Evolutionary conservation across 2,113 vertebrate genomes (phyloP).

Genomic region (Hippopotamus amphibius): DNA sequence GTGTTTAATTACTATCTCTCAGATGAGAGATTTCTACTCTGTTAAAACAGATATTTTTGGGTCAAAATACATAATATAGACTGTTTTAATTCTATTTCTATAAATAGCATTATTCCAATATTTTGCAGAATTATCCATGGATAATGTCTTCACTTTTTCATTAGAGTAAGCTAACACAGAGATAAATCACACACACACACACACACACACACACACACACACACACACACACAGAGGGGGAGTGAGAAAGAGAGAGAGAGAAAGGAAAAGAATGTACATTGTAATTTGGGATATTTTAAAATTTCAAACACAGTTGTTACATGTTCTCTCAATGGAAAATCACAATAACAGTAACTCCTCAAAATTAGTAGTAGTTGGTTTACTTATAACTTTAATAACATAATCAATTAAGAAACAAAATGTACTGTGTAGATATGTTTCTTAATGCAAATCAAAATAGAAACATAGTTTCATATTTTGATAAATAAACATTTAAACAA

Average conservation of each 20-base stretch:
- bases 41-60: constrained; percentile 46
- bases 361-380: neutral
- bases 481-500: neutral
- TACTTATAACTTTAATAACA: neutral
- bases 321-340: neutral
- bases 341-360: neutral
- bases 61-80: neutral
- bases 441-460: neutral
- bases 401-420: constrained; percentile 9
- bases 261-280: neutral
- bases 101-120: neutral
- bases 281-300: neutral
- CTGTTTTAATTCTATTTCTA: neutral
- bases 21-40: neutral
- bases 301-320: neutral
- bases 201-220: fast-evolving
- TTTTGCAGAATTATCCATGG: neutral
- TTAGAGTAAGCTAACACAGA: neutral
- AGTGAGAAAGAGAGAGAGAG: neutral
- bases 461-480: neutral
- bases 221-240: neutral
- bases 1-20: constrained; percentile 15
- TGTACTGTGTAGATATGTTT: neutral
- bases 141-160: neutral
- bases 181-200: neutral